These are phyloP conservation scores for Cossypha polioptera DNA, from an alignment of 2,797 vertebrate genomes.

Conservation along the genomic window DNA sequence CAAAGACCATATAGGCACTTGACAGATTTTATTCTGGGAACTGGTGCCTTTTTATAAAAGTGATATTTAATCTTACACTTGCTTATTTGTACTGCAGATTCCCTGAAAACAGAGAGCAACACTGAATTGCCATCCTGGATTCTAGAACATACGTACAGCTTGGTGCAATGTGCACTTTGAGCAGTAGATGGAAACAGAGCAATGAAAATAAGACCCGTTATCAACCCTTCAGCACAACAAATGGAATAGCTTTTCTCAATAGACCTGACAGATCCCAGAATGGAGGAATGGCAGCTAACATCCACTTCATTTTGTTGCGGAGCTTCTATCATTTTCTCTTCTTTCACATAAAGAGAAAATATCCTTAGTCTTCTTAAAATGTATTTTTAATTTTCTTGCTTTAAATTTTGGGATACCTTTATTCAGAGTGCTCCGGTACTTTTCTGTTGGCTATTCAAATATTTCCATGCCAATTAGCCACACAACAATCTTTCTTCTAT, in stretches of 20 bases:
- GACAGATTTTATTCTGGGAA: neutral
- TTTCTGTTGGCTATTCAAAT: neutral
- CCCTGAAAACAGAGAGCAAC: neutral
- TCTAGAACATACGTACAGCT: neutral
- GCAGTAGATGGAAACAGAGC: constrained; percentile 64
- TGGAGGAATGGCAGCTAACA: neutral
- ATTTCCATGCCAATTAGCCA: neutral
- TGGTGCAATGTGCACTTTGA: neutral
- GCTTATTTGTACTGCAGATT: neutral
- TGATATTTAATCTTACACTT: neutral
- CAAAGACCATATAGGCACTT: neutral
- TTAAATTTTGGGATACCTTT: neutral
- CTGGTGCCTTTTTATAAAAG: neutral
- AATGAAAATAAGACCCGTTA: neutral
- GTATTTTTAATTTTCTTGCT: neutral
- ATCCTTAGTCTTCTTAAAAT: neutral
- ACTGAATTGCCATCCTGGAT: fast-evolving
- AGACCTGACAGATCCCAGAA: neutral
- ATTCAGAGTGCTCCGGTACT: neutral
- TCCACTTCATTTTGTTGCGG: neutral
- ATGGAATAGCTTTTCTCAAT: neutral
- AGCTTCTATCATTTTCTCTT: neutral
- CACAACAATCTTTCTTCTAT: neutral
- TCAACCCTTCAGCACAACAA: neutral
- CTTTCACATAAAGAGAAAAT: neutral